Base-by-base conservation (phyloP, 2,888 invertebrate genomes). In the Tuberolachnus salignus region DNA sequence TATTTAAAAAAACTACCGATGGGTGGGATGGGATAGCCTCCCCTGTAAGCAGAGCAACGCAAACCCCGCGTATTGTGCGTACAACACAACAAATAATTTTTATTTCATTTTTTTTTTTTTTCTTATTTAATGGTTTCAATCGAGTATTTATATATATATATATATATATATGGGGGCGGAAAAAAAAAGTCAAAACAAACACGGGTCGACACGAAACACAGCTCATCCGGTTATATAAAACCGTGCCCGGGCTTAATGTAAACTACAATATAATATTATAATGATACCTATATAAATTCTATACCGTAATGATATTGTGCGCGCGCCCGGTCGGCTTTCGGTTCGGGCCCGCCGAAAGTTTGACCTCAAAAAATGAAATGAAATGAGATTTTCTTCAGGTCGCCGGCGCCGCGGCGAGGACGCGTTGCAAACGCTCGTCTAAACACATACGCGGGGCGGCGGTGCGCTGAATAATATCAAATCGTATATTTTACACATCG, bases 341-440 rank as follows among this genome's bases (percentile, higher is more conserved):
- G 46, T 9, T 19, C 46, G 14, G 61, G 49, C n/a, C n/a, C n/a
- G n/a, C n/a, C 9, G 61, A 34, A 26, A 34, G 72, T 51, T 34
- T 72, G 61, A 72, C 72, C 61, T 34, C 6, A 9, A 26, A 59
- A 59, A 19, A 21, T 26, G 16, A 59, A 26, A 55, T 26, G 49
- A 61, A 61, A 34, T 16, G 34, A 61, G 61, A 72, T 72, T 72
- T 72, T 72, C 72, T 72, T 72, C 61, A 59, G 72, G 61, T 61
- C 61, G 59, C 13, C 71, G 21, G n/a, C n/a, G n/a, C n/a, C 61
- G 19, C 59, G 23, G 46, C 23, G 46, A 57, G 19, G 23, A 46
- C 23, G 46, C 57, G 19, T 72, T 49, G 34, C 19, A 11, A 49
- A 34, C 71, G n/a, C 2, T 34, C 57, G 13, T 14, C 34, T n/a